A percentile compares a stretch with the other conserved stretches of the same genome.
These are phyloP conservation scores for Conopomorpha cramerella DNA, from an alignment of 1,140 invertebrate genomes.

Conservation along the genomic window DNA sequence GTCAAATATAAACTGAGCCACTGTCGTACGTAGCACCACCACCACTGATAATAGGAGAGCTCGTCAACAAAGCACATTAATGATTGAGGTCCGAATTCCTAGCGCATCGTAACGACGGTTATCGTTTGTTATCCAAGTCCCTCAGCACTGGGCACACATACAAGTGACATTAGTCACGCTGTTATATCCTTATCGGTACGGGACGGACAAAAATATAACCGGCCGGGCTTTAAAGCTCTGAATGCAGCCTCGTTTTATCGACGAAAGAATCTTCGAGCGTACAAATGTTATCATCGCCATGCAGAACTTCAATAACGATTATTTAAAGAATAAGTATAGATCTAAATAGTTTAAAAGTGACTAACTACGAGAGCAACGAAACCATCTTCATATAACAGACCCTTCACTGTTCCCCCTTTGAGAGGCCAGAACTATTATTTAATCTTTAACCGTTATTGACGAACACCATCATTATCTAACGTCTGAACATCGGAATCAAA, in stretches of 20 bases:
- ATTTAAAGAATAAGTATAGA: background rate
- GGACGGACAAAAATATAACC: constrained; percentile 12
- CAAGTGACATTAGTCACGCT: constrained; percentile 26
- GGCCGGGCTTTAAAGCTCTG: no score
- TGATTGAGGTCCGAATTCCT: constrained; percentile 21
- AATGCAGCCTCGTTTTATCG: no score
- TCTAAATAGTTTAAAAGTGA: background rate
- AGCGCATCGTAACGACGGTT: constrained; percentile 16
- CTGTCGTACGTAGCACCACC: no score
- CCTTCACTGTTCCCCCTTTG: background rate
- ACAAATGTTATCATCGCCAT: background rate
- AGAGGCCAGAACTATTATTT: constrained; percentile 5
- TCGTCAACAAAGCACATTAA: constrained; percentile 19
- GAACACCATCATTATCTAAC: constrained; percentile 3
- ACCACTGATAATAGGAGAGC: no score
- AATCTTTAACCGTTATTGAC: constrained; percentile 7
- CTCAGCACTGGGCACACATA: constrained; percentile 25
- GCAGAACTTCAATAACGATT: background rate
- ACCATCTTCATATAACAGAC: background rate
- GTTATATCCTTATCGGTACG: no score
- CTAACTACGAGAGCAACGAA: background rate
- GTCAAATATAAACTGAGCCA: no score
- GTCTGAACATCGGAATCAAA: constrained; percentile 13
- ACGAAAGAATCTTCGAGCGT: no score
- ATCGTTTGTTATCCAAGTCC: constrained; percentile 25